These are phyloP conservation scores for Baronia brevicornis DNA, from an alignment of 2,888 invertebrate species.

Conservation along the genomic window DNA sequence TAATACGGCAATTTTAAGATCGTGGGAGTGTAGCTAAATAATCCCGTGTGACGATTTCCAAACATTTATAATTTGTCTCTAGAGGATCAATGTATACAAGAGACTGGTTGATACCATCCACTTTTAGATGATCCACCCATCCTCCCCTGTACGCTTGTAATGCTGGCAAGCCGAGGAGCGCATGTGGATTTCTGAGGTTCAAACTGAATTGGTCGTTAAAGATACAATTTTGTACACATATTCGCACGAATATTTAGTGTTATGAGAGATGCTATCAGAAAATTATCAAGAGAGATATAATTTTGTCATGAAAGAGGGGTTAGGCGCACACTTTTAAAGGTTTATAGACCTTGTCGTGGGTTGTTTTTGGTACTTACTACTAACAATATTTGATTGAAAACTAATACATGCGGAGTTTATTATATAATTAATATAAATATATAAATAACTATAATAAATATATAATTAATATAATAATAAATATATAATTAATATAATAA, in stretches of 20 bases:
- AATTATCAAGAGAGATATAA: slow-evolving; percentile 38
- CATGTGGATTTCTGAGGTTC: slow-evolving; percentile 13
- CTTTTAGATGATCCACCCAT: slow-evolving; percentile 24
- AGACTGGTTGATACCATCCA: slow-evolving; percentile 23
- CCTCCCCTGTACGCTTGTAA: slow-evolving; percentile 14
- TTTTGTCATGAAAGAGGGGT: slow-evolving; percentile 34
- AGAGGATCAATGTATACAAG: slow-evolving; percentile 38
- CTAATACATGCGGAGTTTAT: too few relatives aligned
- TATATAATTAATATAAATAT: too few relatives aligned
- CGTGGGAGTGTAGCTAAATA: slow-evolving; percentile 48
- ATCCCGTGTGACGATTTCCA: slow-evolving; percentile 47
- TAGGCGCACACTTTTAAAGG: too few relatives aligned
- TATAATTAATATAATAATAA: neutral
- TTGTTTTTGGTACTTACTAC: too few relatives aligned
- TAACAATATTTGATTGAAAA: too few relatives aligned
- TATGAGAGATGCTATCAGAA: slow-evolving; percentile 29
- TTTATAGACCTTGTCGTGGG: too few relatives aligned
- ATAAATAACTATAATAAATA: too few relatives aligned
- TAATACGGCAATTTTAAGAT: too few relatives aligned
- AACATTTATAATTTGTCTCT: slow-evolving; percentile 49
- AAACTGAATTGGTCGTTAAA: slow-evolving; percentile 14
- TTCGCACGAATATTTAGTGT: slow-evolving; percentile 61
- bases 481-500: slow-evolving; percentile 16
- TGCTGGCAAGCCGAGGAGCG: slow-evolving; percentile 2
- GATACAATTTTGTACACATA: slow-evolving; percentile 10